A percentile compares a stretch with the other conserved stretches of the same genome.
These are phyloP conservation scores for Phenganax marumi DNA, from an alignment of 92 coral and sea anemone genomes.

Conservation along the genomic window DNA sequence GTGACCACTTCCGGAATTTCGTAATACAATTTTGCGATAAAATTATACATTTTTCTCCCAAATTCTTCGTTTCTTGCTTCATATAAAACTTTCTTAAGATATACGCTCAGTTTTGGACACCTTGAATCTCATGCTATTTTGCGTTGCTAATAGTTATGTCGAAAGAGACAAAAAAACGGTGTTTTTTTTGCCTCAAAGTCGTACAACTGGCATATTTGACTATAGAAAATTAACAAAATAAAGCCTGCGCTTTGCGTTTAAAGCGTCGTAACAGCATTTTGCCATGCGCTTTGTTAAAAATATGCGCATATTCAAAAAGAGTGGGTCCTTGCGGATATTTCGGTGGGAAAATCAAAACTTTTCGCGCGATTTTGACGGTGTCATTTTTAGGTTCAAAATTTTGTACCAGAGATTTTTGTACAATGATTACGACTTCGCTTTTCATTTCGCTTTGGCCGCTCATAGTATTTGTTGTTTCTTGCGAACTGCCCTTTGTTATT, in stretches of 20 bases:
- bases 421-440: conserved; percentile 5
- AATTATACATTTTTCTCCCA: background rate
- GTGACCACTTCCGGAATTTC: background rate
- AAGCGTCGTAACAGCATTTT: background rate
- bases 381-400: background rate
- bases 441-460: background rate
- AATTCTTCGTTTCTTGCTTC: conserved; percentile 10
- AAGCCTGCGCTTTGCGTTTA: background rate
- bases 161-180: background rate
- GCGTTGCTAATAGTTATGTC: background rate
- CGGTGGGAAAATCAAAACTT: conserved; percentile 1
- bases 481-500: background rate
- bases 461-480: conserved; percentile 4
- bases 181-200: background rate
- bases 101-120: conserved; percentile 19
- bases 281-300: conserved; percentile 25
- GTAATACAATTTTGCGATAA: background rate
- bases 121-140: background rate
- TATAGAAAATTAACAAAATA: background rate
- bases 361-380: conserved; percentile 12
- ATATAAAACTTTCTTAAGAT: conserved; percentile 19
- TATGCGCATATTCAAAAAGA: conserved; percentile 20
- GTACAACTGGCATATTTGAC: background rate
- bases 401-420: background rate
- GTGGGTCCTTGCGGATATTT: conserved; percentile 31